These are phyloP conservation scores for Poecile montanus DNA, from an alignment of 2,797 vertebrate species.

Conservation along the genomic window DNA sequence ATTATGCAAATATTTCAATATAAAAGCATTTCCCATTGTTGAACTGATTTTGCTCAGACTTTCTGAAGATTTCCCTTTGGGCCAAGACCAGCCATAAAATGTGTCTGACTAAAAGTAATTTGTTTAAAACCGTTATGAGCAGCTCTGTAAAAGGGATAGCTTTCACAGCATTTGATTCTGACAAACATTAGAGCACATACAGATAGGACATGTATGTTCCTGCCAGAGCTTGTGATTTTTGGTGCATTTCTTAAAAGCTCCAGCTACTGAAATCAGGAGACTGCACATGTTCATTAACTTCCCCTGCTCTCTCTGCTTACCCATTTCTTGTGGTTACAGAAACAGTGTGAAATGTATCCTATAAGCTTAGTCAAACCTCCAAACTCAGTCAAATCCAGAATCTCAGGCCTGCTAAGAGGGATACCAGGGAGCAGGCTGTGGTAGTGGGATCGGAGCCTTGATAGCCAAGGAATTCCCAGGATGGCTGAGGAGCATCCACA, in stretches of 20 bases:
- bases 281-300: neutral
- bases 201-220: neutral
- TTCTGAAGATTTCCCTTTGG: conserved; percentile 49
- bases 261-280: conserved; percentile 20
- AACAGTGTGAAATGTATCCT: neutral
- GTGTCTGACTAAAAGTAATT: conserved; percentile 38
- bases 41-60: conserved; percentile 50
- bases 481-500: rapidly evolving
- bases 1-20: conserved; percentile 66
- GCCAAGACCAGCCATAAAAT: conserved; percentile 41
- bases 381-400: neutral
- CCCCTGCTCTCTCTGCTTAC: neutral
- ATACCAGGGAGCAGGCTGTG: neutral
- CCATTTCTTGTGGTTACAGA: neutral
- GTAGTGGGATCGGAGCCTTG: neutral
- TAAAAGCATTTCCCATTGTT: conserved; percentile 56
- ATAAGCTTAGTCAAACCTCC: neutral
- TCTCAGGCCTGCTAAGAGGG: neutral
- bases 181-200: conserved; percentile 11
- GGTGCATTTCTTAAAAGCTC: neutral
- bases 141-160: conserved; percentile 9
- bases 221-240: conserved; percentile 29
- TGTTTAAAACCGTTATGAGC: conserved; percentile 42
- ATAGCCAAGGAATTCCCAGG: neutral
- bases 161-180: conserved; percentile 25